A percentile compares a stretch with the other conserved stretches of the same genome.
Evolutionary conservation across 2,888 invertebrate species (phyloP).

Genomic region (Colostygia pectinataria): DNA sequence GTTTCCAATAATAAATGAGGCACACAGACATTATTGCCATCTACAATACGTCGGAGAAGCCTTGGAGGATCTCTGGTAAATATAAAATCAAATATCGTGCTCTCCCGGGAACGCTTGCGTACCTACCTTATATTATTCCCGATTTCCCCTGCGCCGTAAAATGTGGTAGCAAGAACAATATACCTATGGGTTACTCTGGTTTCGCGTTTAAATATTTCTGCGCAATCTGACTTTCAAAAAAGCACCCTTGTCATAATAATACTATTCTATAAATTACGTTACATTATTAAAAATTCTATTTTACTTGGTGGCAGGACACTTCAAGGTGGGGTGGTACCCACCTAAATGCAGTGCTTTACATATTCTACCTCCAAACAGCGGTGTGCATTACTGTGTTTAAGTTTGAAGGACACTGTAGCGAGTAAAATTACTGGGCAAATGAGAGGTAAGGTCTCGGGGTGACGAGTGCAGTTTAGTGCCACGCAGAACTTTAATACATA

Average conservation of each 20-base stretch:
- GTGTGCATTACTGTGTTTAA: no score
- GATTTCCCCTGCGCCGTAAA: conserved; percentile 32
- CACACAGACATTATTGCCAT: conserved; percentile 27
- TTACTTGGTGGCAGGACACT: no score
- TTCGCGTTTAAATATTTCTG: conserved; percentile 53
- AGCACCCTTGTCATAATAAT: neutral
- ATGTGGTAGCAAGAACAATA: conserved; percentile 32
- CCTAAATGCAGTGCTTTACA: no score
- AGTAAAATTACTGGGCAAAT: no score
- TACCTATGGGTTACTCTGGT: conserved; percentile 42
- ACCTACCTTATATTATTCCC: conserved; percentile 30
- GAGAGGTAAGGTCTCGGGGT: no score
- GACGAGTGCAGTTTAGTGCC: no score
- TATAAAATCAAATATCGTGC: conserved; percentile 64
- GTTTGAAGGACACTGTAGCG: no score
- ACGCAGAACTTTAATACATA: no score
- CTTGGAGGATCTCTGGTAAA: conserved; percentile 59
- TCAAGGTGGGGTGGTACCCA: no score
- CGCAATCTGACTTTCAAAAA: conserved; percentile 39
- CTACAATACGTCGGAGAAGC: conserved; percentile 31
- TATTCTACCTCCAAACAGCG: no score
- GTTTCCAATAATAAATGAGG: conserved; percentile 11
- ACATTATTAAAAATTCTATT: no score
- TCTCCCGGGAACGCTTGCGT: conserved; percentile 42
- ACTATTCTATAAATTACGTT: no score